Evolutionary conservation across 2,888 invertebrate species (phyloP).

Genomic region (Brachypalpus laphriformis): DNA sequence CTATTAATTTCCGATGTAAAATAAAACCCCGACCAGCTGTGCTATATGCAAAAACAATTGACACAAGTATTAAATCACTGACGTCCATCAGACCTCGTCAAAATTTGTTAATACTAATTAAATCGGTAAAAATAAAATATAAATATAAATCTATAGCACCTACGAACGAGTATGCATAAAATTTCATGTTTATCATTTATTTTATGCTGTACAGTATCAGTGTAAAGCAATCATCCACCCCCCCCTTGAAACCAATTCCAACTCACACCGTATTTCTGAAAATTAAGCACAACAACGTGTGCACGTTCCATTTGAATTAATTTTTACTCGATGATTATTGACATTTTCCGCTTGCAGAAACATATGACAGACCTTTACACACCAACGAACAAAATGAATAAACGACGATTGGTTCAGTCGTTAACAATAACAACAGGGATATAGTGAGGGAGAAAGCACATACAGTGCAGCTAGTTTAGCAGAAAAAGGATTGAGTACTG

Average conservation of each 20-base stretch:
- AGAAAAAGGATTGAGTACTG: not conserved
- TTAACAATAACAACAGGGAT: slow-evolving; percentile 9
- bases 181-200: slow-evolving; percentile 46
- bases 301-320: slow-evolving; percentile 36
- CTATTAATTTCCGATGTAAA: not conserved
- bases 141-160: not conserved
- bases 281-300: slow-evolving; percentile 20
- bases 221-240: slow-evolving; percentile 19
- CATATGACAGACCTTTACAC: slow-evolving; percentile 49
- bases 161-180: too few species aligned
- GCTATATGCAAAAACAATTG: slow-evolving; percentile 19
- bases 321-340: slow-evolving; percentile 55
- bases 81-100: not conserved
- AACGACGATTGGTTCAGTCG: slow-evolving; percentile 12
- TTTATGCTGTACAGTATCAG: slow-evolving; percentile 16
- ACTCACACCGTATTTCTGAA: not conserved
- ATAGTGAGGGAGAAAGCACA: not conserved
- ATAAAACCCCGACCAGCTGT: too few species aligned
- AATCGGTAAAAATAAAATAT: slow-evolving; percentile 27
- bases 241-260: not conserved
- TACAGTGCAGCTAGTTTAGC: not conserved
- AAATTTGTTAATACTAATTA: slow-evolving; percentile 37
- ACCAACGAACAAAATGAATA: not conserved
- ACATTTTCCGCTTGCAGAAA: slow-evolving; percentile 39
- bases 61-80: too few species aligned